Conservation (phyloP, 2,797 vertebrate genomes). For the Dendrocincla fuliginosa region DNA sequence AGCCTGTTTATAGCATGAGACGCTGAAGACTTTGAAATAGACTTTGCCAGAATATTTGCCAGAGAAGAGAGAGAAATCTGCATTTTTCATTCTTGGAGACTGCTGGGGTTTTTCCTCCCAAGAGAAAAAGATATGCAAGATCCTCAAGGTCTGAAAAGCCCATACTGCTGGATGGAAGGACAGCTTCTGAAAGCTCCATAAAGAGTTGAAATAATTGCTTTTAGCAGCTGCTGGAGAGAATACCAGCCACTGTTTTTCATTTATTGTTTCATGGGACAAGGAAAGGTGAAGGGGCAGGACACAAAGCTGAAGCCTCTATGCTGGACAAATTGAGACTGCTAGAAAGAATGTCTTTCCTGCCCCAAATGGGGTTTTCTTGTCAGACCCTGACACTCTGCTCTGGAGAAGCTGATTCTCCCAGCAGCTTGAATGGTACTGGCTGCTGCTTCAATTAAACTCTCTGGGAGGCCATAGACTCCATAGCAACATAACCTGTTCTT, state of each 20-base stretch:
- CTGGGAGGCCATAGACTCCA: constrained; percentile 41
- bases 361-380: constrained; percentile 48
- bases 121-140: background rate
- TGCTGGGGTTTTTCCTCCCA: background rate
- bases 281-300: constrained; percentile 53
- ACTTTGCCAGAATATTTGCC: background rate
- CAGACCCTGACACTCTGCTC: constrained; percentile 14
- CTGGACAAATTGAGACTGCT: constrained; percentile 54
- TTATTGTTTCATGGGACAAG: constrained; percentile 46
- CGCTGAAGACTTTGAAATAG: background rate
- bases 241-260: constrained; percentile 33
- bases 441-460: constrained; percentile 50
- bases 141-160: background rate
- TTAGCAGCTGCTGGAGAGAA: constrained; percentile 33
- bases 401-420: constrained; percentile 27
- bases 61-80: background rate
- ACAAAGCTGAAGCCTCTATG: background rate
- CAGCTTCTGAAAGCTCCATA: constrained; percentile 29
- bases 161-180: background rate
- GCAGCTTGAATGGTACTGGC: background rate
- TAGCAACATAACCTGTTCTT: constrained; percentile 51
- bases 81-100: background rate
- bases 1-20: background rate
- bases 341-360: constrained; percentile 17
- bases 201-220: constrained; percentile 42